Evolutionary conservation across 2,888 invertebrate genomes (phyloP).

Genomic region (Biston stratarius): DNA sequence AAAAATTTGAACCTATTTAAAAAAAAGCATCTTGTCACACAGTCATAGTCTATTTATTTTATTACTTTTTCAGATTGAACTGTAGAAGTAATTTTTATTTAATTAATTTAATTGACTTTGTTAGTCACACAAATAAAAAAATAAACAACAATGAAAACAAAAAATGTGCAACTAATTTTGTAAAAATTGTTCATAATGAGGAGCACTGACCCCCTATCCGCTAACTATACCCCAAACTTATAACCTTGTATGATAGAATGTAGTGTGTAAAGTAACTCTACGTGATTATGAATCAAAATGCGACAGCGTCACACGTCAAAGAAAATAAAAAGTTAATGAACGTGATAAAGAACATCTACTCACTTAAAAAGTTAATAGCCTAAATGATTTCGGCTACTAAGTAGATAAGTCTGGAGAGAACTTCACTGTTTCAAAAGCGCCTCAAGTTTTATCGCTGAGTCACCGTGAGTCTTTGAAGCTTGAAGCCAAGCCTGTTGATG

Average conservation of each 20-base stretch:
- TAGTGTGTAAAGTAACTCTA: background rate
- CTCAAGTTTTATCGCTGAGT: conserved; percentile 57
- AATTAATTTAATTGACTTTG: too few species aligned
- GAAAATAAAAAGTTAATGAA: conserved; percentile 25
- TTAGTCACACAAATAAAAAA: too few species aligned
- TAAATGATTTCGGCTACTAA: conserved; percentile 37
- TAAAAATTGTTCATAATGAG: background rate
- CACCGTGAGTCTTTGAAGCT: conserved; percentile 60
- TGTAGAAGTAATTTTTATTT: too few species aligned
- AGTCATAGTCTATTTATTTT: too few species aligned
- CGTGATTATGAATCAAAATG: background rate
- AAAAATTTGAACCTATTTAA: too few species aligned
- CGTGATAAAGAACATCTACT: conserved; percentile 28
- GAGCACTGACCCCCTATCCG: background rate
- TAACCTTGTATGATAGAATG: too few species aligned
- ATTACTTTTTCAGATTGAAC: too few species aligned
- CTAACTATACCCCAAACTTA: too few species aligned
- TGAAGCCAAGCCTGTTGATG: conserved; percentile 61
- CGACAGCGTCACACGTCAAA: conserved; percentile 21
- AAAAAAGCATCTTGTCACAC: too few species aligned
- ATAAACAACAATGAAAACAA: too few species aligned
- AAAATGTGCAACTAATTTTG: too few species aligned
- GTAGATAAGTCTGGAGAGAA: conserved; percentile 35
- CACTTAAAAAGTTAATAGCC: conserved; percentile 37
- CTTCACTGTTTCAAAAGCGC: conserved; percentile 45